Evolutionary conservation across 1,140 invertebrate genomes (phyloP), one percentile per base, ranked within the genome.

Genomic region (Drosophila cardini): DNA sequence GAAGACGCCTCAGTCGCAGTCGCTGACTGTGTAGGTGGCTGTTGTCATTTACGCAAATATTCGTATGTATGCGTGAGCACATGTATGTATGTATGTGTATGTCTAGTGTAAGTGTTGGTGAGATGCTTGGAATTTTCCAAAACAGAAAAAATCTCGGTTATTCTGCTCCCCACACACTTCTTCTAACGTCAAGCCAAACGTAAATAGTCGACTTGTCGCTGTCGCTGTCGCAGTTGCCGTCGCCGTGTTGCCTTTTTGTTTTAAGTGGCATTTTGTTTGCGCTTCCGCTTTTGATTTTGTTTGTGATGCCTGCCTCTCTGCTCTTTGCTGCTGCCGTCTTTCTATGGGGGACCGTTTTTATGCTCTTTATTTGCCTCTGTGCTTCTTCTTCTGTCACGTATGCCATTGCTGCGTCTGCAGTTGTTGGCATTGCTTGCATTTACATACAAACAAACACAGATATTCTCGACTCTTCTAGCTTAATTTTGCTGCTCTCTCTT

Each of bases 51-150:
- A 30, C 21, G n/a, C 4, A 26, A 26, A 26, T 26, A 26, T 26
- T 26, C 21, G 5, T 26, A 26, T 26, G 46, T 36, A 2, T 53
- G n/a, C 6, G 13, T n/a, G 57, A 48, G 45, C 52, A 55, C 16
- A n/a, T 60, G 30, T 2, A 18, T 42, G 56, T n/a, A n/a, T 42
- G 34, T 55, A 9, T 48, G 21, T 63, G 7, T 53, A 13, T 63
- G 32, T 68, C 11, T 55, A 11, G 52, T 62, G 36, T 46, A 56
- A 34, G 32, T 43, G 30, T 50, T 18, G 21, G 52, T 58, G 53
- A 76, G 79, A 87, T 86, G 82, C 83, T 84, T 84, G 83, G 83
- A 87, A 89, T 87, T 89, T 89, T 89, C 83, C 84, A 75, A 75
- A 87, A 87, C 21, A 26, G 21, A 74, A 86, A 77, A 72, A 71